These are phyloP conservation scores for Caenorhabditis briggsae DNA, from an alignment of 1,140 invertebrate genomes.

Conservation along the genomic window DNA sequence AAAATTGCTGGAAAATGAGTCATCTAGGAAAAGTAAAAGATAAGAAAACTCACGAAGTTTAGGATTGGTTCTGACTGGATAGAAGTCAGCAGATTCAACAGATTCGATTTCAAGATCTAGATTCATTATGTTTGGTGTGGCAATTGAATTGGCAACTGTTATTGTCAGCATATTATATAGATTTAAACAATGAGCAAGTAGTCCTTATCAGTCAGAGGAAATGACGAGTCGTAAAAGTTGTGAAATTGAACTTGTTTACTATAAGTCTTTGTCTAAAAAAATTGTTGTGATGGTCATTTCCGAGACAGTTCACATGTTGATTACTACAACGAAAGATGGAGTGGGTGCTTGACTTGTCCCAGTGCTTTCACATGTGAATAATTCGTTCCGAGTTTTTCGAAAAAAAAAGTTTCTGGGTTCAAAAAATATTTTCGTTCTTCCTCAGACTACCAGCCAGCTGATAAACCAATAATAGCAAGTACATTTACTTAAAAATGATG, in stretches of 20 bases:
- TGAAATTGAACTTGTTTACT: no score
- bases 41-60: background rate
- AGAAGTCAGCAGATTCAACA: background rate
- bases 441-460: background rate
- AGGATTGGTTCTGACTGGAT: background rate
- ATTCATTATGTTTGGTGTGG: background rate
- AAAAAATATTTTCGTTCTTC: no score
- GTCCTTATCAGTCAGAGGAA: no score
- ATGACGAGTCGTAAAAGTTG: no score
- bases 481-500: no score
- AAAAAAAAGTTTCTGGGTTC: background rate
- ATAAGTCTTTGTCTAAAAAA: no score
- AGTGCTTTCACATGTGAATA: background rate
- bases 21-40: background rate
- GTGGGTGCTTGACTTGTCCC: background rate
- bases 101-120: background rate
- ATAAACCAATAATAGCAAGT: no score
- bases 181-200: no score
- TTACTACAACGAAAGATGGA: background rate
- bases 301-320: background rate
- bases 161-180: no score
- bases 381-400: conserved; percentile 4
- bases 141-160: no score
- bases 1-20: background rate
- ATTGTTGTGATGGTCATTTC: background rate